Base-by-base conservation (phyloP, 2,888 invertebrate species). In the Norana najaformis region DNA sequence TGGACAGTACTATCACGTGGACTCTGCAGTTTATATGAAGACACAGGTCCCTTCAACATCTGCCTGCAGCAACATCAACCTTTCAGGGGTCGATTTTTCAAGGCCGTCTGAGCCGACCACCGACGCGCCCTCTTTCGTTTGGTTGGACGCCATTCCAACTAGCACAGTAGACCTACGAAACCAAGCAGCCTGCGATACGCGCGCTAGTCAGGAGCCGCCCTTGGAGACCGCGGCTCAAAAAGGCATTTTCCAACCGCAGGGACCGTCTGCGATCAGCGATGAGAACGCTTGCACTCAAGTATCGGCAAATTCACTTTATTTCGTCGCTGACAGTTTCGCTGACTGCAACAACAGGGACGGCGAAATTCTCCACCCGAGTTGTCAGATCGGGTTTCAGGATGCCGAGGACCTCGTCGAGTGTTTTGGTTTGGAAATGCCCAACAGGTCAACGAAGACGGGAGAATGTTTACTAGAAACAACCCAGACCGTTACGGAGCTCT, bases 211-310 rank as follows among this genome's bases (percentile, higher is more conserved):
- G 4, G 37, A 85, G 85, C 34, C 85, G 34, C 4, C 18, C 35
- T 6, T 37, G 85, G 85, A 85, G 36, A 36, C 35, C 85, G 85
- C 16, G 35, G 36, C 34, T 23, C 34, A 20, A 34, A 35, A 36
- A 37, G 85, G 35, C 85, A 85, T 85, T 36, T 85, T 85, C 36
- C 85, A 85, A 85, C 8, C 85, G 85, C 37, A 35, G 36, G 36
- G 23, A 36, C 18, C 35, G 1, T 36, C 37, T 23, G 36, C 18
- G 36, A 36, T 37, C 85, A 85, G 35, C 2, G 37, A 0, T 37
- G 85, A 85, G 20, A 16, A 5, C 85, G 85, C 35, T 85, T 8
- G 36, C 69, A 8, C 30, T 8, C 69, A 69, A n/a, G 23, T 47
- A 5, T 83, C 83, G 36, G n/a, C 83, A 83, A 85, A n/a, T 37